Evolutionary conservation across 2,797 vertebrate genomes (phyloP).

Genomic region (Melanogrammus aeglefinus): DNA sequence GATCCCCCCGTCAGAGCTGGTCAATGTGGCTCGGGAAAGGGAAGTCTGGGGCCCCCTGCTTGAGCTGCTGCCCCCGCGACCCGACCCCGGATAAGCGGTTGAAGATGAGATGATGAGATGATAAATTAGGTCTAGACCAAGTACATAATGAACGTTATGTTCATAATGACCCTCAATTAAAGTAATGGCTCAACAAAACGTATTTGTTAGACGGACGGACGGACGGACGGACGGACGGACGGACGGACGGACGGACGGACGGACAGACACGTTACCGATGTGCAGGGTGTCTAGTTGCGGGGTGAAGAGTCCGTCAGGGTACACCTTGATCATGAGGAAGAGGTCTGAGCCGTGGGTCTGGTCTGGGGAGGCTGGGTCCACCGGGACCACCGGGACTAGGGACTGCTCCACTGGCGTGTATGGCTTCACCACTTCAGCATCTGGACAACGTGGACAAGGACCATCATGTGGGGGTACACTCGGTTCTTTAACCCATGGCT

Average conservation of each 20-base stretch:
- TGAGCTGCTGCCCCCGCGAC: too few species aligned
- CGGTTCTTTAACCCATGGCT: neutral
- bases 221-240: too few species aligned
- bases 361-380: conserved; percentile 40
- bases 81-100: too few species aligned
- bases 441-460: conserved; percentile 57
- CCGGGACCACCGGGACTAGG: conserved; percentile 54
- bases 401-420: conserved; percentile 85
- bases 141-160: too few species aligned
- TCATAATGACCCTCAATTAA: neutral
- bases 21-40: too few species aligned
- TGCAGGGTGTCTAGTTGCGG: conserved; percentile 78
- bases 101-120: too few species aligned
- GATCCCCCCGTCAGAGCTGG: too few species aligned
- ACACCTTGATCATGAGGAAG: conserved; percentile 94
- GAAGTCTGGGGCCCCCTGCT: too few species aligned
- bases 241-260: too few species aligned
- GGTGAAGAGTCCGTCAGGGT: conserved; percentile 82
- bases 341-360: conserved; percentile 61
- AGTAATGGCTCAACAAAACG: neutral
- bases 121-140: neutral
- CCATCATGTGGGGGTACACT: neutral
- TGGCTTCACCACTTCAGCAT: conserved; percentile 85
- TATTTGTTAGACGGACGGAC: neutral
- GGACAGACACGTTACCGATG: conserved; percentile 70